Conservation (phyloP, 2,888 invertebrate genomes). For the Dioctria rufipes region DNA sequence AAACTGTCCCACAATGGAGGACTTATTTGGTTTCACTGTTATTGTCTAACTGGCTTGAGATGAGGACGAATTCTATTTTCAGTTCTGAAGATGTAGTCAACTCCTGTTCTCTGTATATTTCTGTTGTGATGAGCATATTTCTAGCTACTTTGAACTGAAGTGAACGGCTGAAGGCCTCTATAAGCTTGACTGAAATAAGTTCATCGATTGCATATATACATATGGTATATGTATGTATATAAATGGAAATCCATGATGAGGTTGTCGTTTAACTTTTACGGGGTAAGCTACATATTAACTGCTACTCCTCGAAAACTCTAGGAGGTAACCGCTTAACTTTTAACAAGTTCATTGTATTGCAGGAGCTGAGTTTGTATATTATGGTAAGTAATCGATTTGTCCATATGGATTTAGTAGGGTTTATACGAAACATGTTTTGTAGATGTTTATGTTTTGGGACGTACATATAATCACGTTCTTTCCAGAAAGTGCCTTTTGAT, state of each 20-base stretch:
- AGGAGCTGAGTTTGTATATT: too few species aligned
- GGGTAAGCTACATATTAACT: background rate
- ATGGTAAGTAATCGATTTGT: too few species aligned
- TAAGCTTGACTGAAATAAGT: background rate
- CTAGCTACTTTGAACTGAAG: background rate
- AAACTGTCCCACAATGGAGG: conserved; percentile 10
- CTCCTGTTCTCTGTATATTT: background rate
- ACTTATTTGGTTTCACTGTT: conserved; percentile 8
- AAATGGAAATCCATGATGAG: background rate
- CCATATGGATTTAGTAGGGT: too few species aligned
- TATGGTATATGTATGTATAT: background rate
- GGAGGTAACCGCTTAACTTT: too few species aligned
- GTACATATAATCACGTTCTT: too few species aligned
- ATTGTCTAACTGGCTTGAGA: background rate
- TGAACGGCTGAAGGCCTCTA: background rate
- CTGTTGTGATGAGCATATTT: background rate
- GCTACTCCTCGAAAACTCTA: background rate
- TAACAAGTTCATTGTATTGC: too few species aligned
- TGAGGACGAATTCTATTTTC: background rate
- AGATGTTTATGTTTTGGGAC: too few species aligned
- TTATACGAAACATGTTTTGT: too few species aligned
- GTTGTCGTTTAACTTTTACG: background rate
- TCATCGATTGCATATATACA: background rate
- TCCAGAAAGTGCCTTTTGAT: too few species aligned
- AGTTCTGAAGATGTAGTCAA: background rate